phyloP scores from a whole-genome alignment of 2,888 invertebrate genomes.

The Drosophila kokeensis region DNA sequence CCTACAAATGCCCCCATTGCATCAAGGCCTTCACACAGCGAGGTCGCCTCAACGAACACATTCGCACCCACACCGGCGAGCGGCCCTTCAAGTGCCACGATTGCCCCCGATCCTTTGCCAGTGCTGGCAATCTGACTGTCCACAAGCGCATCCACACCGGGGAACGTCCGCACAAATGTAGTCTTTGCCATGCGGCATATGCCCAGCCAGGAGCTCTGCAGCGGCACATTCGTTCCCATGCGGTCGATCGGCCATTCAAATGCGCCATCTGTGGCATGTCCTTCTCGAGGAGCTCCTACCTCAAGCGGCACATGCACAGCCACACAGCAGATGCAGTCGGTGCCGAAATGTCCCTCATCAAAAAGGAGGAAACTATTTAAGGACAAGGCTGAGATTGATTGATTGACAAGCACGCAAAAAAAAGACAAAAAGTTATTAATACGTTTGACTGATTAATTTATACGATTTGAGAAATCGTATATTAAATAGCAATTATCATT shows the following conservation, averaged over 20 bases:
- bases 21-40: conserved; percentile 86
- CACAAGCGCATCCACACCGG: conserved; percentile 45
- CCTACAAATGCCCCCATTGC: conserved; percentile 86
- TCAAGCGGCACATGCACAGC: conserved; percentile 34
- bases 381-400: background rate
- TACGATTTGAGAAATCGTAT: background rate
- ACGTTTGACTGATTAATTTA: conserved; percentile 8
- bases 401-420: background rate
- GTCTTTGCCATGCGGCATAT: conserved; percentile 37
- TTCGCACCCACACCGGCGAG: conserved; percentile 87
- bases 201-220: conserved; percentile 35
- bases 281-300: conserved; percentile 23
- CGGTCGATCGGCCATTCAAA: conserved; percentile 28
- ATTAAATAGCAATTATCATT: conserved; percentile 4
- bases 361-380: background rate
- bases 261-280: conserved; percentile 33
- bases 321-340: conserved; percentile 11
- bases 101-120: conserved; percentile 82
- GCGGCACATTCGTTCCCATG: conserved; percentile 30
- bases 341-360: background rate
- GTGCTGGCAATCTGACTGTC: conserved; percentile 28
- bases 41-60: conserved; percentile 86
- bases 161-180: conserved; percentile 35
- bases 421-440: background rate
- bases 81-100: conserved; percentile 86